These are phyloP conservation scores for Benthochromis sp. DNA, from an alignment of 2,113 vertebrate species.

Conservation along the genomic window DNA sequence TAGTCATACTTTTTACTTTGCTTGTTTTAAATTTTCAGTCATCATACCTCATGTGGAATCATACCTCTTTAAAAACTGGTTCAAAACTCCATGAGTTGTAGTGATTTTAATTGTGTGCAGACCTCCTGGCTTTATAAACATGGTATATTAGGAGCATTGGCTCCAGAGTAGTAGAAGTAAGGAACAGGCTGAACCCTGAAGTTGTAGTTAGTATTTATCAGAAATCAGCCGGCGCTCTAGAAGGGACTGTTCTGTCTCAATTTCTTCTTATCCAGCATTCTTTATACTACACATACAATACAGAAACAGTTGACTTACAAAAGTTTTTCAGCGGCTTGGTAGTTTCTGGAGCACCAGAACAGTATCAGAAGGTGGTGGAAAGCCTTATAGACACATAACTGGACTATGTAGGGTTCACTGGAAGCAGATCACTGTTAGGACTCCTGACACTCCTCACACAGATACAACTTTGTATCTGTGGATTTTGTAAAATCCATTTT, in stretches of 20 bases:
- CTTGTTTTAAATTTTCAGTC: neutral
- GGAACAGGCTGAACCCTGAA: neutral
- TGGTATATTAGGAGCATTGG: neutral
- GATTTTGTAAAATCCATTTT: neutral
- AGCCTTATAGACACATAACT: neutral
- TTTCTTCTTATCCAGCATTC: neutral
- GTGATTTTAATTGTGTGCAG: neutral
- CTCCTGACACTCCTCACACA: neutral
- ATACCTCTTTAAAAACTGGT: neutral
- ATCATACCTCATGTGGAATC: neutral
- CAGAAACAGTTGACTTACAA: neutral
- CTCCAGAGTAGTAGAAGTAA: neutral
- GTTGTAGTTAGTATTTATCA: neutral
- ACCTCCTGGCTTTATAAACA: neutral
- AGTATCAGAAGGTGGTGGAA: neutral
- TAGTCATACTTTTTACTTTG: neutral
- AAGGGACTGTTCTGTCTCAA: neutral
- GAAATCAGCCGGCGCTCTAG: neutral
- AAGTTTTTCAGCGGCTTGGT: neutral
- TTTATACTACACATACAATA: neutral
- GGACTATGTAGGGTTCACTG: neutral
- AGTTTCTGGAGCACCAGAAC: neutral
- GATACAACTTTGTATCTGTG: neutral
- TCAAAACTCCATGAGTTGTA: neutral
- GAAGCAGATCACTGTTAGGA: neutral